A percentile compares a stretch with the other conserved stretches of the same genome.
These are phyloP conservation scores for Microplitis deprimator DNA, from an alignment of 2,888 invertebrate genomes.

Conservation along the genomic window DNA sequence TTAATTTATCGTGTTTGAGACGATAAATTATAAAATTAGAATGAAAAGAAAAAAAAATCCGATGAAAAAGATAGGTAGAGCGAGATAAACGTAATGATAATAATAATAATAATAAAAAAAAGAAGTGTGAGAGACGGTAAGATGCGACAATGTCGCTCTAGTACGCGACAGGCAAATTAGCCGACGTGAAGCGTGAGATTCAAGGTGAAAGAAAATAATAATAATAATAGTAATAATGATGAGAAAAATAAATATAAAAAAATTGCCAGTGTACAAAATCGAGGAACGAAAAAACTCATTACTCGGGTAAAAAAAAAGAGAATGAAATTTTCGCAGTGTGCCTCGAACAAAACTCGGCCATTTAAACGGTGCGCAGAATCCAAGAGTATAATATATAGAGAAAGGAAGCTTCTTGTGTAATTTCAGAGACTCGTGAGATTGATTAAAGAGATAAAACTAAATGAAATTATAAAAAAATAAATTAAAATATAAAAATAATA, in stretches of 20 bases:
- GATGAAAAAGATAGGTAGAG: background rate
- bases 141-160: conserved; percentile 17
- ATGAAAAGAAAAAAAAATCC: conserved; percentile 28
- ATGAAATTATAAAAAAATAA: conserved; percentile 17
- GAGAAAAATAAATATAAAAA: background rate
- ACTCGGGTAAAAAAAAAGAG: conserved; percentile 44
- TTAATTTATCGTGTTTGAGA: background rate
- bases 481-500: conserved; percentile 28
- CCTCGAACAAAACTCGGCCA: conserved; percentile 24
- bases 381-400: background rate
- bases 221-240: background rate
- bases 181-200: conserved; percentile 32
- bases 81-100: conserved; percentile 36
- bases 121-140: conserved; percentile 38
- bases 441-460: conserved; percentile 6
- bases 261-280: conserved; percentile 13
- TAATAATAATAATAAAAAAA: conserved; percentile 40
- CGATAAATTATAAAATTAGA: background rate
- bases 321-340: conserved; percentile 18
- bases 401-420: conserved; percentile 15
- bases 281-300: conserved; percentile 46
- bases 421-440: conserved; percentile 16
- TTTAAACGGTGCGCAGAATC: conserved; percentile 26
- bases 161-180: conserved; percentile 47
- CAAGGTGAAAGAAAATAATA: conserved; percentile 6